These are phyloP conservation scores for Vesta saturnalis DNA, from an alignment of 2,888 invertebrate genomes.

Conservation along the genomic window DNA sequence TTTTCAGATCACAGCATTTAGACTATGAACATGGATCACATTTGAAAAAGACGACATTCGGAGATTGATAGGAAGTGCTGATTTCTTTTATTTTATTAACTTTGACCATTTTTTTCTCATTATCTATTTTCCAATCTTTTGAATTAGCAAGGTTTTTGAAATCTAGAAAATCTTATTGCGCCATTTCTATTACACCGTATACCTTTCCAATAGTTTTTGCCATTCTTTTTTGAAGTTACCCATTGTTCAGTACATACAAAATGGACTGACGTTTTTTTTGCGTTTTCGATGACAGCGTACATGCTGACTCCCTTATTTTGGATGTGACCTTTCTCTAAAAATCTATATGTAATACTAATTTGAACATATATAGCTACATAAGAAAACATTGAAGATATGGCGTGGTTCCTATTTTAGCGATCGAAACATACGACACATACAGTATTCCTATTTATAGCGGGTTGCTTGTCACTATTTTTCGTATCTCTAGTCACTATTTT, in stretches of 20 bases:
- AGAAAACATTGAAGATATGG: not conserved
- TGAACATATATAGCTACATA: too few relatives aligned
- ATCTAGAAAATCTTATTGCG: not conserved
- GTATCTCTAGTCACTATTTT: too few relatives aligned
- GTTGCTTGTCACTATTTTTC: too few relatives aligned
- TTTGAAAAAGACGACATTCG: not conserved
- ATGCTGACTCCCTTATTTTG: too few relatives aligned
- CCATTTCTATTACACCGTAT: not conserved
- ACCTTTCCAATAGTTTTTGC: not conserved
- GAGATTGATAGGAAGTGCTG: not conserved
- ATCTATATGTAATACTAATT: too few relatives aligned
- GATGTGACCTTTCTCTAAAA: too few relatives aligned
- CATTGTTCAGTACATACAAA: too few relatives aligned
- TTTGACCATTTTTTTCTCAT: not conserved
- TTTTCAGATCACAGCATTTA: not conserved
- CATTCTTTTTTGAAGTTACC: not conserved
- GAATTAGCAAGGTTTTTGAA: not conserved
- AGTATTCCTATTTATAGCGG: too few relatives aligned
- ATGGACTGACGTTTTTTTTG: too few relatives aligned
- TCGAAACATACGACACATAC: too few relatives aligned
- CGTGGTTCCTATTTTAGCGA: not conserved
- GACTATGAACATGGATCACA: not conserved
- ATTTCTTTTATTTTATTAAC: not conserved
- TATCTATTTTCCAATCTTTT: not conserved
- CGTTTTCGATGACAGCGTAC: too few relatives aligned